These are phyloP conservation scores for Myathropa florea DNA, from an alignment of 2,888 invertebrate genomes.

Conservation along the genomic window DNA sequence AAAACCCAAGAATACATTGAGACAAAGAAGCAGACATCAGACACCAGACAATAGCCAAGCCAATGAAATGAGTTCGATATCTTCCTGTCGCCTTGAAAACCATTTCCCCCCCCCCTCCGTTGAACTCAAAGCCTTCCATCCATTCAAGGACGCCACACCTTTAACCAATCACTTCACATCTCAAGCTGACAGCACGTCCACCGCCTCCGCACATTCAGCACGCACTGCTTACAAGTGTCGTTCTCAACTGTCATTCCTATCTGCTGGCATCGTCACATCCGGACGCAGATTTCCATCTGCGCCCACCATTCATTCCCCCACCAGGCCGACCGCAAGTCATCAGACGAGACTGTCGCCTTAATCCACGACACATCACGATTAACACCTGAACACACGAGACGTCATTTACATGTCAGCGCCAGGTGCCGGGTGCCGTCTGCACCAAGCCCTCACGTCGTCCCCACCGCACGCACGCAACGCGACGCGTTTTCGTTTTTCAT, in stretches of 20 bases:
- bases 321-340: neutral
- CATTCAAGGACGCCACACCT: too few relatives aligned
- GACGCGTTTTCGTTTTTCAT: neutral
- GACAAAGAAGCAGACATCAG: too few relatives aligned
- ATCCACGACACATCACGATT: conserved; percentile 21
- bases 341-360: neutral
- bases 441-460: neutral
- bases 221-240: neutral
- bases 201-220: neutral
- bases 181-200: neutral
- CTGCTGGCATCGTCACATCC: neutral
- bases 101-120: too few relatives aligned
- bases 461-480: neutral
- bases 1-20: too few relatives aligned
- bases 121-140: too few relatives aligned
- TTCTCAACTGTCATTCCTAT: neutral
- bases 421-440: conserved; percentile 4
- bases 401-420: conserved; percentile 36
- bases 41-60: too few relatives aligned
- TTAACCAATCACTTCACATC: neutral
- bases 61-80: too few relatives aligned
- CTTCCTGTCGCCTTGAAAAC: too few relatives aligned
- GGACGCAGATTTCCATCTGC: neutral
- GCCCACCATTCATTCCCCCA: neutral
- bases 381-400: conserved; percentile 34